Evolutionary conservation across 92 coral and sea anemone species (phyloP).

Genomic region (Blastomussa wellsi): DNA sequence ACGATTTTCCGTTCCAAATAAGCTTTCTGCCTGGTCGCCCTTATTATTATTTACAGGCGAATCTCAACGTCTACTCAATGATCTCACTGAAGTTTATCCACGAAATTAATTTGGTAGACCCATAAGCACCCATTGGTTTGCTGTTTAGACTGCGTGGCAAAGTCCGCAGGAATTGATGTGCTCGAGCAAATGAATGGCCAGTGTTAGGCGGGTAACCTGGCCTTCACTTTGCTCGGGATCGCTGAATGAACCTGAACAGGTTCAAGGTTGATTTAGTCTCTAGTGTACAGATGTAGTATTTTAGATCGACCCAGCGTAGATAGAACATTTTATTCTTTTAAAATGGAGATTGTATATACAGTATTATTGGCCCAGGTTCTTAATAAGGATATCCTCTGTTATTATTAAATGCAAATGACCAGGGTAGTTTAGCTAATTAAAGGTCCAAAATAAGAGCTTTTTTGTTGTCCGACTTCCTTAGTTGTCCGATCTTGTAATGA

Average conservation of each 20-base stretch:
- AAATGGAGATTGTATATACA: slow-evolving; percentile 28
- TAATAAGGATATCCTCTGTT: not conserved
- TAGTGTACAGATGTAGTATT: slow-evolving; percentile 9
- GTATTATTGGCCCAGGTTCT: slow-evolving; percentile 22
- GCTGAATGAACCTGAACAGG: not conserved
- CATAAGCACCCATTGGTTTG: not conserved
- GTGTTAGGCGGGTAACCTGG: not conserved
- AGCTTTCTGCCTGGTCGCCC: not conserved
- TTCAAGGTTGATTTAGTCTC: not conserved
- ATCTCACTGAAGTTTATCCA: not conserved
- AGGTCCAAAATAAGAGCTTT: slow-evolving; percentile 1
- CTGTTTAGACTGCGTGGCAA: not conserved
- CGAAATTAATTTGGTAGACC: not conserved
- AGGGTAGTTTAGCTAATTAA: slow-evolving; percentile 19
- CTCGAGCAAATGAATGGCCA: not conserved
- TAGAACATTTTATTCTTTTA: slow-evolving; percentile 6
- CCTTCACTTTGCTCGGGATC: not conserved
- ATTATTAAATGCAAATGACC: slow-evolving; percentile 8
- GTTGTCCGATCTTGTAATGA: not conserved
- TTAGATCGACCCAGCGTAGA: slow-evolving; percentile 9
- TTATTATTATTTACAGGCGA: not conserved
- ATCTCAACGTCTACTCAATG: not conserved
- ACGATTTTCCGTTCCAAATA: not conserved
- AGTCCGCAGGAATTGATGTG: not conserved
- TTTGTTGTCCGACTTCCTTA: not conserved